These are phyloP conservation scores for Platyscelio sp. DNA, from an alignment of 2,888 invertebrate genomes.

Conservation along the genomic window DNA sequence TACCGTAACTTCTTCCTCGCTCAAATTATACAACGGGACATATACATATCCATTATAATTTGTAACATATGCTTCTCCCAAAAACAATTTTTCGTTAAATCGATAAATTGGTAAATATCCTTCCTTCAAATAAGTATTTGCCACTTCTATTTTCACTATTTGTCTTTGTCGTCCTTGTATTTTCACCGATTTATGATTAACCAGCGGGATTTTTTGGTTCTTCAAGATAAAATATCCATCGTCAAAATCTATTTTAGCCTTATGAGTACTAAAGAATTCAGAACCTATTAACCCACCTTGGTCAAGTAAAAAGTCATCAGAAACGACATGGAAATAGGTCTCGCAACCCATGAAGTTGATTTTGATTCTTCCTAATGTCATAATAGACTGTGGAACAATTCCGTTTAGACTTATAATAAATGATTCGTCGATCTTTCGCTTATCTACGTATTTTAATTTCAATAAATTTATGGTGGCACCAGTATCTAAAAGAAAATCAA, in stretches of 20 bases:
- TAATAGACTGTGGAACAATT: neutral
- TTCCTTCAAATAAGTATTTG: neutral
- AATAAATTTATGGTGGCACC: neutral
- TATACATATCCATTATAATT: neutral
- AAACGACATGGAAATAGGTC: slow-evolving; percentile 20
- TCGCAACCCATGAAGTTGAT: neutral
- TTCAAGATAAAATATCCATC: neutral
- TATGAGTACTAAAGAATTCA: neutral
- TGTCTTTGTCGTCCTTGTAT: neutral
- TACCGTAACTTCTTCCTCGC: neutral
- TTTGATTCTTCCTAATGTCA: slow-evolving; percentile 68
- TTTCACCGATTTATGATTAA: neutral
- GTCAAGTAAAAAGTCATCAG: neutral
- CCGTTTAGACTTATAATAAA: neutral
- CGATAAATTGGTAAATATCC: neutral
- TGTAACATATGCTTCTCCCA: neutral
- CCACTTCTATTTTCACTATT: neutral
- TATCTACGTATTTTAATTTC: neutral
- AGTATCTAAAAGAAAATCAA: neutral
- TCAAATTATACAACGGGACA: neutral
- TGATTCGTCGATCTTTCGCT: neutral
- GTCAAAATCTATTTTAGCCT: neutral
- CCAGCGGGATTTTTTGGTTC: neutral
- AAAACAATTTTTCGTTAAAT: neutral
- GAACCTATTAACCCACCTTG: slow-evolving; percentile 18